Percentiles rank a stretch among this genome's conserved stretches.
Conservation (phyloP, 2,113 vertebrate genomes). For the Alexandromys fortis region DNA sequence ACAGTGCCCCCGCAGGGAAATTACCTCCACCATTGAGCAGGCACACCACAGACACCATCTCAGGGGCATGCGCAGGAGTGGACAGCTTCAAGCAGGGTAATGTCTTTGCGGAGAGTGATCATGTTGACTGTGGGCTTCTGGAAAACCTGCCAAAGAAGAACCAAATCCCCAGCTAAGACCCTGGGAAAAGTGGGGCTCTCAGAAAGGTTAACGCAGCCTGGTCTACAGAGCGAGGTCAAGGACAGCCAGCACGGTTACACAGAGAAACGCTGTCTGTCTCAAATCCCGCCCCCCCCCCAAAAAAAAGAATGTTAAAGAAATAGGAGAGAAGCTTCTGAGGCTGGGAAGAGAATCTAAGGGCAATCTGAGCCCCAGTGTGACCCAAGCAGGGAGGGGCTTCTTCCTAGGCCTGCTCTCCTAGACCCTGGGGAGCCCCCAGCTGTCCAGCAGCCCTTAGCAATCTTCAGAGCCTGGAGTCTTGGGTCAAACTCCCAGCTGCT, state of each 20-base stretch:
- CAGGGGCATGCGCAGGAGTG: constrained; percentile 77
- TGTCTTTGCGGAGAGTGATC: constrained; percentile 86
- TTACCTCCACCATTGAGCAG: constrained; percentile 80
- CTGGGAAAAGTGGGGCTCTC: fast-evolving
- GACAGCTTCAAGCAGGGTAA: constrained; percentile 88
- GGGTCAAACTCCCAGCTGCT: constrained; percentile 91
- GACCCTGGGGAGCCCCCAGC: not conserved
- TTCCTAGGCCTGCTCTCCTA: not conserved
- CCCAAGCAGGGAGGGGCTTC: not conserved
- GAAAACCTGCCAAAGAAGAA: constrained; percentile 84
- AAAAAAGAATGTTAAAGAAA: not conserved
- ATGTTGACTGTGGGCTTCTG: constrained; percentile 86
- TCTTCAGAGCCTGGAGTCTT: constrained; percentile 85
- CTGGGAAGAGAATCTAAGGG: not conserved
- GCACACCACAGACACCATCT: constrained; percentile 87
- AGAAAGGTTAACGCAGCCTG: not conserved
- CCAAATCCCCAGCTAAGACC: constrained; percentile 74
- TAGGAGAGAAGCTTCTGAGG: not conserved
- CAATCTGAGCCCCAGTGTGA: not conserved
- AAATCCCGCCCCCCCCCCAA: not conserved
- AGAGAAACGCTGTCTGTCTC: not conserved
- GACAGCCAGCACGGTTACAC: not conserved
- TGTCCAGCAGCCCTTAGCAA: constrained; percentile 21
- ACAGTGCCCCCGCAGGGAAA: constrained; percentile 85
- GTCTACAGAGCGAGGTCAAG: not conserved